Conservation (phyloP, 2,888 invertebrate species). For the Lamellibrachia satsuma region DNA sequence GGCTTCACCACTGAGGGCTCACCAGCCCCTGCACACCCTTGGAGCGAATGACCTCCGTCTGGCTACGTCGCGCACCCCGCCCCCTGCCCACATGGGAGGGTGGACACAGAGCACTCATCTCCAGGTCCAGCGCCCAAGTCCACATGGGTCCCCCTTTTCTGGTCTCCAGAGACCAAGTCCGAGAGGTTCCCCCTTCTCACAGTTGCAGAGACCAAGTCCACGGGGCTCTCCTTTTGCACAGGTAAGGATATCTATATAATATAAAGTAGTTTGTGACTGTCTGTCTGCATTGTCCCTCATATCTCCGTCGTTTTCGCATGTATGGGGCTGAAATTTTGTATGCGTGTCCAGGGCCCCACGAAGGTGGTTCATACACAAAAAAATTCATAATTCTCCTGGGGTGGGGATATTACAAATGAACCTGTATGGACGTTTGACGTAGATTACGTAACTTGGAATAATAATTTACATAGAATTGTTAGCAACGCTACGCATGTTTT, state of each 20-base stretch:
- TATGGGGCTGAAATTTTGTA: no score
- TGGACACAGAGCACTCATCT: neutral
- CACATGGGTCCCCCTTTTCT: neutral
- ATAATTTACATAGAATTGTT: no score
- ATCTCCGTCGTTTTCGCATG: no score
- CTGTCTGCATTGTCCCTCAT: no score
- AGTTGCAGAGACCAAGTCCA: neutral
- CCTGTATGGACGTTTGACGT: no score
- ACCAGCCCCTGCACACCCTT: neutral
- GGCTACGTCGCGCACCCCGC: neutral
- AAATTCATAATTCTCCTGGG: no score
- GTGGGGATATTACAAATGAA: no score
- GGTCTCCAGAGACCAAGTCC: neutral
- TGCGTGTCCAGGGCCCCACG: no score
- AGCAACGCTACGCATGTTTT: no score
- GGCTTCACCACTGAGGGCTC: neutral
- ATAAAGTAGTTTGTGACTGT: no score
- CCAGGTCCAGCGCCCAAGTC: neutral
- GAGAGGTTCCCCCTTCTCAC: neutral
- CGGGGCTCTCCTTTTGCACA: neutral
- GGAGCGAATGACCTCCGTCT: neutral
- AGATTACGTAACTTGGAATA: no score
- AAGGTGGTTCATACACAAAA: no score
- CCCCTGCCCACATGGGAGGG: neutral
- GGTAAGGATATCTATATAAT: neutral